These are phyloP conservation scores for Trichogramma pretiosum DNA, from an alignment of 1,140 invertebrate species.

Conservation along the genomic window DNA sequence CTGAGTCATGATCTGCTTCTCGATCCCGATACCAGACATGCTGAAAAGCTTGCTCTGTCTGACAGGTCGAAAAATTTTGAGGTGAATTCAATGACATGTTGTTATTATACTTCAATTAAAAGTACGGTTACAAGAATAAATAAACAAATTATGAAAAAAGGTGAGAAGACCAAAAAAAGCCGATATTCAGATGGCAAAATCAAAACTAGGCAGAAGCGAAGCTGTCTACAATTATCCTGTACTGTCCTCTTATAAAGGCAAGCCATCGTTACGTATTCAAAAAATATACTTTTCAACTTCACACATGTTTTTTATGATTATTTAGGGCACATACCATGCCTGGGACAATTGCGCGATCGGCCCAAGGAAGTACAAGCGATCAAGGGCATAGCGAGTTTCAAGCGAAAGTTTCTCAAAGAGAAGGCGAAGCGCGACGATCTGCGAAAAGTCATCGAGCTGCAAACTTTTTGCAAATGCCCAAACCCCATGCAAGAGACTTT, in stretches of 20 bases:
- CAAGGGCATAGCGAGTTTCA: conserved; percentile 59
- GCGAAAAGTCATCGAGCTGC: conserved; percentile 45
- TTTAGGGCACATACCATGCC: conserved; percentile 56
- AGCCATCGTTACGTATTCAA: conserved; percentile 3
- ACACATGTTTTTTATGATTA: background rate
- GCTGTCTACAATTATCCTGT: conserved; percentile 60
- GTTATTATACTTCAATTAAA: background rate
- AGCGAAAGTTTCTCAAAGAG: conserved; percentile 50
- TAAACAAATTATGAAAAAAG: conserved; percentile 23
- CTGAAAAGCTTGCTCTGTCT: conserved; percentile 57
- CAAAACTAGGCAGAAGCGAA: conserved; percentile 51
- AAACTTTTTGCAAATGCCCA: no score
- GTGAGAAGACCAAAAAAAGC: conserved; percentile 49
- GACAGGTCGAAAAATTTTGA: conserved; percentile 53
- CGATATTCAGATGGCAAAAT: conserved; percentile 55
- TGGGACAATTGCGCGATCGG: conserved; percentile 54
- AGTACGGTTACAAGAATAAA: background rate
- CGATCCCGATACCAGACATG: conserved; percentile 60
- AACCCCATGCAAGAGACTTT: conserved; percentile 49
- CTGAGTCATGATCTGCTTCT: conserved; percentile 61
- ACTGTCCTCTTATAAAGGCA: conserved; percentile 61
- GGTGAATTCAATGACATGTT: conserved; percentile 31
- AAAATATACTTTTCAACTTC: background rate
- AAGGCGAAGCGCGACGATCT: conserved; percentile 46
- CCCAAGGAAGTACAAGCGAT: conserved; percentile 57